Conservation (phyloP, 2,888 invertebrate species). For the Platycheirus rosarum region DNA sequence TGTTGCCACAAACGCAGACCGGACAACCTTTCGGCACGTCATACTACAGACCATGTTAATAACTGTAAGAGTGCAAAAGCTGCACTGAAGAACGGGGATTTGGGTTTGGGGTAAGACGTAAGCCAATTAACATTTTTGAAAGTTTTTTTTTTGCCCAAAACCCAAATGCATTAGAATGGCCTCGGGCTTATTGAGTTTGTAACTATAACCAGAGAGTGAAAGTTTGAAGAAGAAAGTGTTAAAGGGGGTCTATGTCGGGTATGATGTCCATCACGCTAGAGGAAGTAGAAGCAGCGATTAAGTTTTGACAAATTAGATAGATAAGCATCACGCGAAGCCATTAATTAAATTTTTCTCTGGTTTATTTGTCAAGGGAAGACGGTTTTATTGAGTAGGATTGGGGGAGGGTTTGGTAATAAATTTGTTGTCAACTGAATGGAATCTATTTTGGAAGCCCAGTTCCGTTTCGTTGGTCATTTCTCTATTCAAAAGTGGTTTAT, state of each 20-base stretch:
- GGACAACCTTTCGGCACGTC: conserved; percentile 45
- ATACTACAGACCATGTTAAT: conserved; percentile 59
- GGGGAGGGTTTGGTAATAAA: too few relatives aligned
- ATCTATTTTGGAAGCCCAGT: too few relatives aligned
- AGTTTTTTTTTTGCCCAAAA: conserved; percentile 41
- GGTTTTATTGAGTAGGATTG: too few relatives aligned
- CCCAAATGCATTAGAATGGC: conserved; percentile 63
- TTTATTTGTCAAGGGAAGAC: conserved; percentile 61
- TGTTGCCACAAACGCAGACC: conserved; percentile 8
- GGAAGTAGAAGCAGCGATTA: conserved; percentile 63
- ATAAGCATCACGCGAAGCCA: conserved; percentile 69
- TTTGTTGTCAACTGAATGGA: too few relatives aligned
- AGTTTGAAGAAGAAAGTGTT: conserved; percentile 45
- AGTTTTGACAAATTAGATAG: conserved; percentile 73
- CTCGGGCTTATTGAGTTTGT: conserved; percentile 65
- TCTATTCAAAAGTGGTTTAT: too few relatives aligned
- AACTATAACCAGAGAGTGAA: conserved; percentile 7
- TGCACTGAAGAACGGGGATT: conserved; percentile 12
- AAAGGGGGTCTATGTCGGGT: conserved; percentile 29
- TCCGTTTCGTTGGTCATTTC: too few relatives aligned
- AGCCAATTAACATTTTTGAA: conserved; percentile 74
- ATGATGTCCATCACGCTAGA: conserved; percentile 54
- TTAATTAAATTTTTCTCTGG: conserved; percentile 57
- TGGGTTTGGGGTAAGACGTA: conserved; percentile 30
- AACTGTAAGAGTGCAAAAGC: conserved; percentile 47